These are phyloP conservation scores for Speoplatyrhinus poulsoni DNA, from an alignment of 2,113 vertebrate species.

Conservation along the genomic window DNA sequence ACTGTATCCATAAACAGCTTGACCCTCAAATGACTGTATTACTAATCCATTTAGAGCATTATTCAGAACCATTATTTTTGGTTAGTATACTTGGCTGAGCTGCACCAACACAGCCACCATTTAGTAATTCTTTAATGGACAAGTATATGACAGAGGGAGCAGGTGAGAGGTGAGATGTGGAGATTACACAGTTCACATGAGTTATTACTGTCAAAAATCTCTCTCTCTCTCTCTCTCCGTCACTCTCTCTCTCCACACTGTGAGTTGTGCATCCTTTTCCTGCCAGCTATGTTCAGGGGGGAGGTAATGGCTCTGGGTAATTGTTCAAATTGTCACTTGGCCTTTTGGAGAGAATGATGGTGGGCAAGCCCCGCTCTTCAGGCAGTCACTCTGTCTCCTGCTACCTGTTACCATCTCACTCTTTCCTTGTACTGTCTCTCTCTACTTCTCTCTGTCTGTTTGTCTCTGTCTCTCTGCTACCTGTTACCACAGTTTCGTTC, in stretches of 20 bases:
- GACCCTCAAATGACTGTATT: too few species aligned
- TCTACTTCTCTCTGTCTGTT: background rate
- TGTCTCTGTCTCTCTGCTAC: background rate
- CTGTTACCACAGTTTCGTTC: too few species aligned
- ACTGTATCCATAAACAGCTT: too few species aligned
- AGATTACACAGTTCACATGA: conserved; percentile 29
- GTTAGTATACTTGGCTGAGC: too few species aligned
- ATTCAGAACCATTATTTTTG: too few species aligned
- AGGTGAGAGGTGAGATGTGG: conserved; percentile 12
- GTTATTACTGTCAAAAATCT: conserved; percentile 26
- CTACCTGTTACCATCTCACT: conserved; percentile 15
- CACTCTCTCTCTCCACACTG: background rate
- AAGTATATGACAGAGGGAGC: background rate
- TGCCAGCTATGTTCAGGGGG: conserved; percentile 55
- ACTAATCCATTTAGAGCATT: too few species aligned
- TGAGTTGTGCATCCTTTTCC: conserved; percentile 40
- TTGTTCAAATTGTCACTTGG: conserved; percentile 80
- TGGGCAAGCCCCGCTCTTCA: conserved; percentile 58
- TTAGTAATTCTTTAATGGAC: background rate
- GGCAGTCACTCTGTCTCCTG: conserved; percentile 56
- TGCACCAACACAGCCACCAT: background rate
- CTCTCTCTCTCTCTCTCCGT: background rate
- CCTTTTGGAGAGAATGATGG: conserved; percentile 74
- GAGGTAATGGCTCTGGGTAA: conserved; percentile 75
- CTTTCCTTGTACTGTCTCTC: background rate